phyloP scores from a whole-genome alignment of 2,113 vertebrate genomes.

The Procavia capensis region DNA sequence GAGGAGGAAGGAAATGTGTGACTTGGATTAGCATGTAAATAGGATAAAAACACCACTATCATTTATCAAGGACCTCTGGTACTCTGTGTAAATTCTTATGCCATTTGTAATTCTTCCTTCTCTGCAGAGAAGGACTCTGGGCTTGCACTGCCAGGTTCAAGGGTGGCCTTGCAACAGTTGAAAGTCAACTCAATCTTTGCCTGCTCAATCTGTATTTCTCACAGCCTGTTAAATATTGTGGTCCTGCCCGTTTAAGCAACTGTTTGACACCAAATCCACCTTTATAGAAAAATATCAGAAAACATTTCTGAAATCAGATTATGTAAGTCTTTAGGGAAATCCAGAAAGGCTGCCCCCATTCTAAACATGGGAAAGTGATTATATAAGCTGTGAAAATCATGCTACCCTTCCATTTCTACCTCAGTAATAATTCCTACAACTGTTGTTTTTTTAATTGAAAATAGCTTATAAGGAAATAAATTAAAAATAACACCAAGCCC shows the following conservation, averaged over 20 bases:
- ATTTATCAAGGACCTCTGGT: neutral
- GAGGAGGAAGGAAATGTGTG: neutral
- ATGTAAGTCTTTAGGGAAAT: neutral
- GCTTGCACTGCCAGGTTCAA: neutral
- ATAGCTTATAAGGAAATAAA: slow-evolving; percentile 18
- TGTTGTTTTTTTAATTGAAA: slow-evolving; percentile 30
- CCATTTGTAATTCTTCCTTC: neutral
- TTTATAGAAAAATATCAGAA: neutral
- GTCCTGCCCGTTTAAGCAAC: neutral
- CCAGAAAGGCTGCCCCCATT: neutral
- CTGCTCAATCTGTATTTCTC: neutral
- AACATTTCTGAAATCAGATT: slow-evolving; percentile 20
- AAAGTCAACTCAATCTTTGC: neutral
- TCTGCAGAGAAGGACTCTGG: neutral
- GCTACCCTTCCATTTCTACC: neutral
- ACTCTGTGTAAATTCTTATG: neutral
- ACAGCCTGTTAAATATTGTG: neutral
- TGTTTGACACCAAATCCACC: slow-evolving; percentile 28
- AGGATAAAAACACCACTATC: neutral
- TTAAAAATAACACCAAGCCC: no score
- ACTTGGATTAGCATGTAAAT: neutral
- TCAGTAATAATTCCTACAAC: slow-evolving; percentile 14
- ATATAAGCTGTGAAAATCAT: neutral
- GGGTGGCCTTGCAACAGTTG: neutral
- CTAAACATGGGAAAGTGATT: neutral